Conservation (phyloP, 1,140 invertebrate species). For the Holcopasites calliopsidis region DNA sequence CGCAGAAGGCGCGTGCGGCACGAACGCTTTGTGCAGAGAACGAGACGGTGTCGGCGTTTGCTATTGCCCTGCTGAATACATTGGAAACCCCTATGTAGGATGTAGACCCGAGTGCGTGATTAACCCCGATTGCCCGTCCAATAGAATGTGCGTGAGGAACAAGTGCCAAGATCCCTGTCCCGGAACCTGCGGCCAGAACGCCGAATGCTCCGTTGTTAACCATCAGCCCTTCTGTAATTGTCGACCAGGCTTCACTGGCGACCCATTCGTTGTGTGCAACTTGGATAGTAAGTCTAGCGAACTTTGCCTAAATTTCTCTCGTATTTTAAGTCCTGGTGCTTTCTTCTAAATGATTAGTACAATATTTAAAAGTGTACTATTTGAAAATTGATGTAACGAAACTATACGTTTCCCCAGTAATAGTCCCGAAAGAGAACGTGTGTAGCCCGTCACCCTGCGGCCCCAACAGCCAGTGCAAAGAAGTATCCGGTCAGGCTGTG, state of each 20-base stretch:
- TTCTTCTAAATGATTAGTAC: neutral
- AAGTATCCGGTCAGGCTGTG: slow-evolving; percentile 81
- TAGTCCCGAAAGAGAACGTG: slow-evolving; percentile 21
- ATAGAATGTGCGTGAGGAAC: slow-evolving; percentile 86
- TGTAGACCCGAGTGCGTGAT: slow-evolving; percentile 86
- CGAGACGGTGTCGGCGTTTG: slow-evolving; percentile 63
- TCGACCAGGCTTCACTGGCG: slow-evolving; percentile 85
- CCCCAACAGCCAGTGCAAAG: slow-evolving; percentile 87
- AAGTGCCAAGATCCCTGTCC: slow-evolving; percentile 89
- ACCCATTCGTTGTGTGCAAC: slow-evolving; percentile 79
- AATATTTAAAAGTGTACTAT: neutral
- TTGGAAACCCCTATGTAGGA: slow-evolving; percentile 85
- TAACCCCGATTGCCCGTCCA: slow-evolving; percentile 85
- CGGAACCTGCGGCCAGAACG: slow-evolving; percentile 86
- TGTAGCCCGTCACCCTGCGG: slow-evolving; percentile 89
- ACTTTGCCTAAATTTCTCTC: neutral
- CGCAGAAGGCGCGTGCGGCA: slow-evolving; percentile 82
- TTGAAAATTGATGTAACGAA: slow-evolving; percentile 77
- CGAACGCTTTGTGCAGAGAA: slow-evolving; percentile 79
- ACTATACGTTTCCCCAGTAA: slow-evolving; percentile 79
- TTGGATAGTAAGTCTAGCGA: slow-evolving; percentile 17
- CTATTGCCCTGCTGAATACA: slow-evolving; percentile 82
- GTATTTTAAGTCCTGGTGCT: no score
- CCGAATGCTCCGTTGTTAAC: slow-evolving; percentile 87
- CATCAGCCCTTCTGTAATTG: slow-evolving; percentile 88